These are phyloP conservation scores for Prunella himalayana DNA, from an alignment of 2,113 vertebrate species.

Conservation along the genomic window DNA sequence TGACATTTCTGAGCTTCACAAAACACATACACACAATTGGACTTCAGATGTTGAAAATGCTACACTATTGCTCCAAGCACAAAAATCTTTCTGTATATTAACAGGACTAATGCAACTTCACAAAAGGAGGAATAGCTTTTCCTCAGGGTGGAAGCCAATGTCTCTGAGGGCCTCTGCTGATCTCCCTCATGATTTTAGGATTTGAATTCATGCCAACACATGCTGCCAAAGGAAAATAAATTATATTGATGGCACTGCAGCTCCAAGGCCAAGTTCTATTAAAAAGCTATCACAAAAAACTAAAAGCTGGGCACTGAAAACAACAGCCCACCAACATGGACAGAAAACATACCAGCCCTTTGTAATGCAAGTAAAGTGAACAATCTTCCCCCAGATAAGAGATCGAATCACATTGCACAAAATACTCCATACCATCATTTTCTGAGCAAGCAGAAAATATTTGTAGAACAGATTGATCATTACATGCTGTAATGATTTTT, in stretches of 20 bases:
- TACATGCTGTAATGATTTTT: neutral
- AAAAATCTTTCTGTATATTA: neutral
- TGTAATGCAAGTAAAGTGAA: neutral
- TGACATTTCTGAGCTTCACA: constrained; percentile 1
- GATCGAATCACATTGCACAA: neutral
- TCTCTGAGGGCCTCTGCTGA: neutral
- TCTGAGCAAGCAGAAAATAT: constrained; percentile 26
- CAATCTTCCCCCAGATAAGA: neutral
- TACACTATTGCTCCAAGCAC: neutral
- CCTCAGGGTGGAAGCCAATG: neutral
- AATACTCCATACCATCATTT: neutral
- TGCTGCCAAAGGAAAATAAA: neutral
- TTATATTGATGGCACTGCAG: neutral
- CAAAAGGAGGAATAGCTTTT: neutral
- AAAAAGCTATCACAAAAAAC: neutral
- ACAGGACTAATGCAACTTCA: neutral
- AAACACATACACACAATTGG: neutral
- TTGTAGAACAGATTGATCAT: neutral
- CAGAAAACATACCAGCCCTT: neutral
- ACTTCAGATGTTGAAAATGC: neutral
- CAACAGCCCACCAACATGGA: neutral
- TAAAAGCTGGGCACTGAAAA: neutral
- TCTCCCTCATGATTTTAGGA: neutral
- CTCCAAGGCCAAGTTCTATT: neutral
- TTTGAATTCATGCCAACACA: neutral